Base-by-base conservation (phyloP, 2,797 vertebrate genomes). In the Parauchenoglanis ngamensis region DNA sequence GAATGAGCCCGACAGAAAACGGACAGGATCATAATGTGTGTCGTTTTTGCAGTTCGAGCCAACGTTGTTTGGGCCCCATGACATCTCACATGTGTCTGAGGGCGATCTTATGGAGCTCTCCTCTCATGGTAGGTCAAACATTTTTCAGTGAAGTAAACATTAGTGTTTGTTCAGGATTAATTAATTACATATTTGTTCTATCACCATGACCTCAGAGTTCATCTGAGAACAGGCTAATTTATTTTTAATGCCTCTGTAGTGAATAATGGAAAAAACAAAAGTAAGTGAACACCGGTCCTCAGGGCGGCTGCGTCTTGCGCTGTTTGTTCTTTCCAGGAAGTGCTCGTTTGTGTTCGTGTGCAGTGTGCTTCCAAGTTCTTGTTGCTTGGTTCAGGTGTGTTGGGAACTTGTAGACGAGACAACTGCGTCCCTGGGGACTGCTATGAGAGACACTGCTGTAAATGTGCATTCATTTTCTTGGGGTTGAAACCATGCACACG, bases 21-120 rank as follows among this genome's bases (percentile, higher is more conserved):
- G 35, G 54, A 79, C 54, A 56, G 57, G 56, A 19, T 13, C 8
- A 2, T 79, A n/a, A 17, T 17, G 0, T 31, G 7, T 25, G 0
- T 57, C 13, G 44, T 90, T 88, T 40, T 92, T 92, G 1, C 90
- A 96, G 96, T 89, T 95, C 19, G 96, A 97, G 91, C 95, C 95
- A 21, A 87, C 89, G 0, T 93, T 99, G 85, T 99, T 99, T 89
- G 98, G 98, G 78, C 98, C 98, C 35, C 98, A 99, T 40, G 98
- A 99, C 90, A 94, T 93, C 4, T 97, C 97, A 72, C 96, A 91
- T 2, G 79, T 93, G 63, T 91, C 96, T 54, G 84, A 92, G n/a
- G 94, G 91, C 0, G 92, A 93, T 75, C 83, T 91, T 59, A 91
- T 90, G 1, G 89, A 91, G 59, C 85, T 89, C 59, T 87, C 93